A percentile compares a stretch with the other conserved stretches of the same genome.
These are phyloP conservation scores for Patagioenas fasciata DNA, from an alignment of 2,113 vertebrate species.

Conservation along the genomic window DNA sequence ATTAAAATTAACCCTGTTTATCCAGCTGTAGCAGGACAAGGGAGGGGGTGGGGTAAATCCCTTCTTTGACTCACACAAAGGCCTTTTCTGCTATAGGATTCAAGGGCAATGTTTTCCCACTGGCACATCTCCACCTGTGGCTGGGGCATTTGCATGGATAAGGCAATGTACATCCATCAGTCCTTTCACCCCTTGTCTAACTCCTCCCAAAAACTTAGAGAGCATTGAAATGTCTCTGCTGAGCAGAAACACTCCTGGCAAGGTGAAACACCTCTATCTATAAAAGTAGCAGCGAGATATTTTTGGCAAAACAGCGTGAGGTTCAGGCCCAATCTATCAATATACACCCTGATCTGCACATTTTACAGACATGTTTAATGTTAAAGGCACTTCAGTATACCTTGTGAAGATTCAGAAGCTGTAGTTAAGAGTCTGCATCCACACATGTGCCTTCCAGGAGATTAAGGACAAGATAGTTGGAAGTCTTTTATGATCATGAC, in stretches of 20 bases:
- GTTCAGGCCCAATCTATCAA: neutral
- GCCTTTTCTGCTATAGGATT: neutral
- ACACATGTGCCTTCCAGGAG: neutral
- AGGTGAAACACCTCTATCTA: neutral
- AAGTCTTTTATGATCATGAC: neutral
- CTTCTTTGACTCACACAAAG: neutral
- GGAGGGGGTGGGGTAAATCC: neutral
- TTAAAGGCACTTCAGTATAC: neutral
- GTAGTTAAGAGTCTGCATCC: neutral
- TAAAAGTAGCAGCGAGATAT: neutral
- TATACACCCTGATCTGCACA: neutral
- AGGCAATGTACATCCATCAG: neutral
- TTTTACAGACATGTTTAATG: neutral
- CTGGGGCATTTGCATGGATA: neutral
- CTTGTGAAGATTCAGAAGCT: neutral
- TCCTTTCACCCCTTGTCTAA: neutral
- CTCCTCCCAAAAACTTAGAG: neutral
- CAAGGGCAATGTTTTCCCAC: constrained; percentile 12
- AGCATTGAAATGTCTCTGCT: accelerated
- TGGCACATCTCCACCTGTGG: neutral
- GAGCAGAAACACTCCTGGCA: neutral
- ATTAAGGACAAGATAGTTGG: neutral
- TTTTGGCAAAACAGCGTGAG: neutral
- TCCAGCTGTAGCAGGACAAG: neutral
- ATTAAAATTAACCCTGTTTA: constrained; percentile 45